Evolutionary conservation across 1,140 invertebrate species (phyloP), one percentile per base, ranked within the genome.

Genomic region (Chironomus tepperi): DNA sequence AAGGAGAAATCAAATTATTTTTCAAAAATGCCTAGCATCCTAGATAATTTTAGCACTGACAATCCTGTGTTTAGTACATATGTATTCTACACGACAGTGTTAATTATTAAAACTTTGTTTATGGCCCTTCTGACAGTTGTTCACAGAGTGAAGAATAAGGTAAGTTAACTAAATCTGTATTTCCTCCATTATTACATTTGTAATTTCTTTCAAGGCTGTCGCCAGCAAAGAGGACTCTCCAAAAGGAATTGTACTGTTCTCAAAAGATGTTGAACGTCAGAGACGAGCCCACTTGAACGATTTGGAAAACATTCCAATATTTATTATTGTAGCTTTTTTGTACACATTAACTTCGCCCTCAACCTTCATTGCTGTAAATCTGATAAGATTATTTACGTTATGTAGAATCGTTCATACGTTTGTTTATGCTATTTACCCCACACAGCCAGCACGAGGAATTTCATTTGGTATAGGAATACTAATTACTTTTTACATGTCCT

Each of bases 251-350:
- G 65, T 70, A 10, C 19, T 7, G 19, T 19, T 70, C 18, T 70
- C 19, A 18, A 18, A 70, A 70, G 65, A 70, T 19, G 65, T 70
- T 12, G 65, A 70, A 70, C n/a, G 65, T 18, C 16, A 19, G 8
- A 5, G 65, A 19, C 6, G 90, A 76, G 90, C 89, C 57, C 90
- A 92, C 79, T 79, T 88, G 73, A 93, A 93, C 79, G 91, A 93
- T 78, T 78, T 92, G 77, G 91, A 93, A 81, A 93, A 91, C 78
- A 91, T 92, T 74, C 84, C 88, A 0, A 82, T 87, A 1, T 93
- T 91, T 78, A 84, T 89, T 77, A 78, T 90, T 5, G 80, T 89
- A 16, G 87, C 84, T 7, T 84, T 87, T 1, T 77, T 90, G 16
- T 92, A 90, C 78, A 79, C 89, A 16, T 80, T 86, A 0, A 90